Conservation (phyloP, 2,888 invertebrate species). For the Hydrotaea cyrtoneurina region DNA sequence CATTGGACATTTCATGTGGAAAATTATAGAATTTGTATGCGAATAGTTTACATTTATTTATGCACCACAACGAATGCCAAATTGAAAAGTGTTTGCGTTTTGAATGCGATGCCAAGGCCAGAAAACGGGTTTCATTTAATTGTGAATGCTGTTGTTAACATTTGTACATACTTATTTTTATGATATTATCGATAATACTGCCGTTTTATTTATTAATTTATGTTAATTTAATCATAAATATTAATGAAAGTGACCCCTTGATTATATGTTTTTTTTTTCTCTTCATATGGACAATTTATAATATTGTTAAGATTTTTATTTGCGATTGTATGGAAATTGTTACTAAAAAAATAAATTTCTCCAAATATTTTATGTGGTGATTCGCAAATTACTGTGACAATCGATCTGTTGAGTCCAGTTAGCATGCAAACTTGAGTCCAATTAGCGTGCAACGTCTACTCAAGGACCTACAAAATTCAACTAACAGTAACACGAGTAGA, state of each 20-base stretch:
- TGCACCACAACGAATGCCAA: not conserved
- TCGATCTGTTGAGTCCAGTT: no score
- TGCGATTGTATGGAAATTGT: no score
- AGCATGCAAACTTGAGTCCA: no score
- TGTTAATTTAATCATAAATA: not conserved
- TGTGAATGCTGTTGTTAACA: not conserved
- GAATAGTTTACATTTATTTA: not conserved
- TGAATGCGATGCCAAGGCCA: not conserved
- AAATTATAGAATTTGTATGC: slow-evolving; percentile 7
- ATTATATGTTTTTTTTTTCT: not conserved
- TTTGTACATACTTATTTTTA: not conserved
- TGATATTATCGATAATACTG: not conserved
- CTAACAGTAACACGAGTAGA: no score
- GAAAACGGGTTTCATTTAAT: not conserved
- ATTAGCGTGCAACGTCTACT: no score
- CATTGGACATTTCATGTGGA: not conserved
- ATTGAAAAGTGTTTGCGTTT: not conserved
- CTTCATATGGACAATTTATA: not conserved
- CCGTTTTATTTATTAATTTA: not conserved
- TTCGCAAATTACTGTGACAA: no score
- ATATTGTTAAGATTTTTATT: no score
- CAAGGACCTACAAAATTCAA: no score
- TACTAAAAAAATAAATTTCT: no score
- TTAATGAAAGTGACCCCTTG: not conserved
- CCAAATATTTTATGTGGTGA: no score